These are phyloP conservation scores for Umimayanthus kanabou DNA, from an alignment of 92 coral and sea anemone species.

Conservation along the genomic window DNA sequence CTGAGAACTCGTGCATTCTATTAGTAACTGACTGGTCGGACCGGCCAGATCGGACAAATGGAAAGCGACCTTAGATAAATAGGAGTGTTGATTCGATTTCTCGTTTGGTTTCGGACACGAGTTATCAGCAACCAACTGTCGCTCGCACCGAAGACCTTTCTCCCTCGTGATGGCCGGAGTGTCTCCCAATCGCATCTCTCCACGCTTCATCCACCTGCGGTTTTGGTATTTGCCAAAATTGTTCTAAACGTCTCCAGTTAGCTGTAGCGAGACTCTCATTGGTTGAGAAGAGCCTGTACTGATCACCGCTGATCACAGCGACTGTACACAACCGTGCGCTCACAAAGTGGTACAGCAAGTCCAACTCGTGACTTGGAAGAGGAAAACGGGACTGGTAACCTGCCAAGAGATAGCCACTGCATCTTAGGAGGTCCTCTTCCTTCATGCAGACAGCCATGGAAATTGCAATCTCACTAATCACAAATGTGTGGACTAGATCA, in stretches of 20 bases:
- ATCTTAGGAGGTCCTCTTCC: conserved; percentile 49
- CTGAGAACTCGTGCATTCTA: too few species aligned
- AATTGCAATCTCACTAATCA: conserved; percentile 61
- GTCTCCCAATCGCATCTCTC: background rate
- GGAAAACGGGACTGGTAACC: conserved; percentile 81
- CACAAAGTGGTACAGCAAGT: conserved; percentile 57
- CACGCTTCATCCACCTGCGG: conserved; percentile 10
- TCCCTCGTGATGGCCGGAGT: background rate
- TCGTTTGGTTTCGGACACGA: too few species aligned
- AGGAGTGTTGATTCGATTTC: too few species aligned
- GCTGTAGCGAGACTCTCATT: conserved; percentile 19
- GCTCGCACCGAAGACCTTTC: too few species aligned
- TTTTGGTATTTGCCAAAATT: conserved; percentile 38
- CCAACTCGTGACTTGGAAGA: conserved; percentile 58
- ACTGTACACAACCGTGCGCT: conserved; percentile 64
- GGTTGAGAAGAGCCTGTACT: conserved; percentile 27
- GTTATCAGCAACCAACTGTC: too few species aligned
- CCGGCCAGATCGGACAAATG: too few species aligned
- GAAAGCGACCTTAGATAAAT: too few species aligned
- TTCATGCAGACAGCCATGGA: conserved; percentile 53
- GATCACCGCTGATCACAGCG: conserved; percentile 46
- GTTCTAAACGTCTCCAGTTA: conserved; percentile 36
- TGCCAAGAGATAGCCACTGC: conserved; percentile 69
- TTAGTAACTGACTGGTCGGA: too few species aligned
- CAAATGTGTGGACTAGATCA: conserved; percentile 57